Evolutionary conservation across 2,113 vertebrate species (phyloP).

Genomic region (Diglossa brunneiventris): DNA sequence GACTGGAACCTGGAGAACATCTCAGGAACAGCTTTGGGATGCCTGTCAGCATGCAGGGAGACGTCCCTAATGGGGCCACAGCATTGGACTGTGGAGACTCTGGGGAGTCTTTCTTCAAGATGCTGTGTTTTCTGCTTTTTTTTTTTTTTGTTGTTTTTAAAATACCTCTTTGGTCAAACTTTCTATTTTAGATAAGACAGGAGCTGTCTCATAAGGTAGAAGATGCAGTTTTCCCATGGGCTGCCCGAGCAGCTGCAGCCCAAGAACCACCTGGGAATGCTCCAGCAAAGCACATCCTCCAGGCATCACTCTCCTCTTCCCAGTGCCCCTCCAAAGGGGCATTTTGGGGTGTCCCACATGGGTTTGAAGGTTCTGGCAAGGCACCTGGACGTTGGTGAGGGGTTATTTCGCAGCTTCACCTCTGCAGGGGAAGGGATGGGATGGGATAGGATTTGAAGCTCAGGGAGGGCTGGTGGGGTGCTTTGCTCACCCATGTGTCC

Average conservation of each 20-base stretch:
- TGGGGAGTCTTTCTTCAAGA: neutral
- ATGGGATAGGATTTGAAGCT: neutral
- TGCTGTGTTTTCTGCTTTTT: neutral
- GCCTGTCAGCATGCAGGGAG: neutral
- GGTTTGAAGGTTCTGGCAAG: neutral
- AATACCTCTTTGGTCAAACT: neutral
- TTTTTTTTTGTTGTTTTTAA: neutral
- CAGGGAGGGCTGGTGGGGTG: neutral
- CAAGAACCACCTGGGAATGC: fast-evolving
- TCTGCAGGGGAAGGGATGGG: neutral
- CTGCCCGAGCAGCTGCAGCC: neutral
- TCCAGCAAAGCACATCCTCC: neutral
- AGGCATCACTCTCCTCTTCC: neutral
- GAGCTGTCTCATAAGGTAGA: neutral
- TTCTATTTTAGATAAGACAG: neutral
- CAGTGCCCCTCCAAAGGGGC: neutral
- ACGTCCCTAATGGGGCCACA: neutral
- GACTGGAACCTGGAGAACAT: neutral
- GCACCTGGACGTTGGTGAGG: fast-evolving
- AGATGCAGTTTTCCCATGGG: neutral
- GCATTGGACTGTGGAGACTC: neutral
- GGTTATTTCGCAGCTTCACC: neutral
- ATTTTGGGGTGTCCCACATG: fast-evolving
- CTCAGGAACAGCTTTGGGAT: no score
- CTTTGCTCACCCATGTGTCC: fast-evolving